Base-by-base conservation (phyloP, 2,113 vertebrate genomes). In the Dicaeum eximium region DNA sequence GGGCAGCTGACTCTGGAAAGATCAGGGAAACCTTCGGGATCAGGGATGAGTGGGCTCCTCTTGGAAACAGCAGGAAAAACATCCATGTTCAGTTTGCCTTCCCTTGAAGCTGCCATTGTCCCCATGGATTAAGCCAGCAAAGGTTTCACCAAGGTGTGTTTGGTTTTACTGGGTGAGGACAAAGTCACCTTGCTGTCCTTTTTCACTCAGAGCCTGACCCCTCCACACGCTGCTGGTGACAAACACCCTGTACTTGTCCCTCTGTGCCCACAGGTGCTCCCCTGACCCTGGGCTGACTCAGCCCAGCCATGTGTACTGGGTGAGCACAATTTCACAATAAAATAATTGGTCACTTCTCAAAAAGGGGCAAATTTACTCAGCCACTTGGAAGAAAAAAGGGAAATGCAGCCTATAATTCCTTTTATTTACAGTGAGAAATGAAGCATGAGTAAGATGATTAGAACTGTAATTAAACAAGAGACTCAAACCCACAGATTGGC, bases 371-470 rank as follows among this genome's bases (percentile, higher is more conserved):
- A 96, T 95, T 90, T 86, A 80, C 74, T 81, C 81, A 94, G 48
- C 67, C 71, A 30, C 71, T 70, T 67, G 90, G 81, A 95, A 95
- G 86, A 79, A 90, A 80, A 89, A 86, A 65, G 47, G 42, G 48
- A 92, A 92, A 51, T 15, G 31, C 44, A 74, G 88, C 75, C 79
- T 64, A 56, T 83, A 90, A 88, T 92, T 90, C 92, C 35, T 90
- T 80, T 74, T 92, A 61, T 90, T 96, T 94, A 93, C 60, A 80
- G 48, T 45, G 79, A 60, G 67, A 90, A 88, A 93, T 48, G 90
- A 96, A 86, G 82, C 82, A 18, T 38, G 74, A 88, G 31, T 77
- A 88, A 95, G 40, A 58, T 83, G 74, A 90, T 95, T 94, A 96
- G 71, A 95, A 80, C 42, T 86, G 88, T 64, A 94, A 95, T 86